phyloP scores from a whole-genome alignment of 1,140 invertebrate genomes.

The Seison nebaliae region DNA sequence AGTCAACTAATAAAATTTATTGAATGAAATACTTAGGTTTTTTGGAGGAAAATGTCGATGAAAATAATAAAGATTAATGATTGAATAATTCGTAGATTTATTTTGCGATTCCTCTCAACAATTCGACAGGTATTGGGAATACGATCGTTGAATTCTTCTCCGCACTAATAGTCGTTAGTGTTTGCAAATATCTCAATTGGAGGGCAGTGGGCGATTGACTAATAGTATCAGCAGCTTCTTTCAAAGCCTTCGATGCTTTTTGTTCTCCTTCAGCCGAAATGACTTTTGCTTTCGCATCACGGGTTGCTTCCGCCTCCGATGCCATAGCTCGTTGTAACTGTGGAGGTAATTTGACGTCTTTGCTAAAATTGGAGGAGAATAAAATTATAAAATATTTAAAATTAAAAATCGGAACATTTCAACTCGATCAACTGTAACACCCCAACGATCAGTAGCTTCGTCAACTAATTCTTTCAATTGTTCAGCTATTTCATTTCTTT shows the following conservation, averaged over 20 bases:
- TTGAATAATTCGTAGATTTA: no score
- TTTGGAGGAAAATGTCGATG: no score
- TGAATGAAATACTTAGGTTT: no score
- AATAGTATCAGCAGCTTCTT: slow-evolving; percentile 10
- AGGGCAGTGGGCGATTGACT: slow-evolving; percentile 41
- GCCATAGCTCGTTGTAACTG: slow-evolving; percentile 22
- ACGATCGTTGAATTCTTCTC: slow-evolving; percentile 95
- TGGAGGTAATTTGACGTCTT: slow-evolving; percentile 17
- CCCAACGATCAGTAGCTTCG: slow-evolving; percentile 11
- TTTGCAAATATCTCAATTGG: slow-evolving; percentile 48
- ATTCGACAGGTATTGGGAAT: slow-evolving; percentile 72
- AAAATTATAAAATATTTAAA: neutral
- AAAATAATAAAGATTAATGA: no score
- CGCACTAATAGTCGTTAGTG: slow-evolving; percentile 68
- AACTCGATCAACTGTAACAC: slow-evolving; percentile 10
- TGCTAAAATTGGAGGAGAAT: slow-evolving; percentile 7
- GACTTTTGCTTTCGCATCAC: slow-evolving; percentile 23
- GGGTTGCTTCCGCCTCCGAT: slow-evolving; percentile 21
- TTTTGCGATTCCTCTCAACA: no score
- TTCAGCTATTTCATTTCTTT: slow-evolving; percentile 11
- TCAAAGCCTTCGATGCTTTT: slow-evolving; percentile 10
- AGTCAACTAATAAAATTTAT: no score
- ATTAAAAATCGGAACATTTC: slow-evolving; percentile 8
- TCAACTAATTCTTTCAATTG: slow-evolving; percentile 6
- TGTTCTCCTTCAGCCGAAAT: slow-evolving; percentile 14